Conservation (phyloP, 2,113 vertebrate species). For the Channa maculata region DNA sequence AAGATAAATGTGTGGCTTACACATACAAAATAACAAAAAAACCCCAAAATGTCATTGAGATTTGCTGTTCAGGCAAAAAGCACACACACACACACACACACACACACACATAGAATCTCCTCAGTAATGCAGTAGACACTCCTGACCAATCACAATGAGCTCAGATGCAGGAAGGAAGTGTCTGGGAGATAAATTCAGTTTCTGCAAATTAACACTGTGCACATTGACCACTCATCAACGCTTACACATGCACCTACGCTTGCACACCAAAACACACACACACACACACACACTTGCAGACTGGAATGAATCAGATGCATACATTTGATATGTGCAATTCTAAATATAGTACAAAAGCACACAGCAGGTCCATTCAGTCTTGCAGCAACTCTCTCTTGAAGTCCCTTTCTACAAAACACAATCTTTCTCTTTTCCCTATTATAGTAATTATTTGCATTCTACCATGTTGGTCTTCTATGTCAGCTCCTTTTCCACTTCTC, state of each 20-base stretch:
- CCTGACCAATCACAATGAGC: constrained; percentile 47
- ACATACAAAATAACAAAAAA: constrained; percentile 38
- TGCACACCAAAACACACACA: constrained; percentile 1
- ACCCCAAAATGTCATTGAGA: too few relatives aligned
- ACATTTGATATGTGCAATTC: constrained; percentile 48
- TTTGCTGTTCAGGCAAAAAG: too few relatives aligned
- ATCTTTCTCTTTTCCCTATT: constrained; percentile 37
- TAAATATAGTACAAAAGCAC: constrained; percentile 59
- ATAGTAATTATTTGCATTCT: constrained; percentile 14
- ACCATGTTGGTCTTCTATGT: constrained; percentile 64
- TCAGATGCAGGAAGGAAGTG: constrained; percentile 40
- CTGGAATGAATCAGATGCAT: constrained; percentile 41
- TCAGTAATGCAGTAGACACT: constrained; percentile 31
- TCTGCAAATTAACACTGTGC: constrained; percentile 21
- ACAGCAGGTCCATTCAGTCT: constrained; percentile 47
- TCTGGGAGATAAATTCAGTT: constrained; percentile 17
- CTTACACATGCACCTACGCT: constrained; percentile 18
- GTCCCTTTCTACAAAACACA: constrained; percentile 44
- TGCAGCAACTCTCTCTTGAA: constrained; percentile 46
- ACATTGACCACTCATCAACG: not conserved
- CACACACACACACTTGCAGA: constrained; percentile 15
- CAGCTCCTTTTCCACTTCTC: constrained; percentile 82
- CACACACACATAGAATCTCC: constrained; percentile 20
- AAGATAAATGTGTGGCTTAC: constrained; percentile 23
- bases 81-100: not conserved